Evolutionary conservation across 2,797 vertebrate genomes (phyloP).

Genomic region (Atherinosoma microstoma): DNA sequence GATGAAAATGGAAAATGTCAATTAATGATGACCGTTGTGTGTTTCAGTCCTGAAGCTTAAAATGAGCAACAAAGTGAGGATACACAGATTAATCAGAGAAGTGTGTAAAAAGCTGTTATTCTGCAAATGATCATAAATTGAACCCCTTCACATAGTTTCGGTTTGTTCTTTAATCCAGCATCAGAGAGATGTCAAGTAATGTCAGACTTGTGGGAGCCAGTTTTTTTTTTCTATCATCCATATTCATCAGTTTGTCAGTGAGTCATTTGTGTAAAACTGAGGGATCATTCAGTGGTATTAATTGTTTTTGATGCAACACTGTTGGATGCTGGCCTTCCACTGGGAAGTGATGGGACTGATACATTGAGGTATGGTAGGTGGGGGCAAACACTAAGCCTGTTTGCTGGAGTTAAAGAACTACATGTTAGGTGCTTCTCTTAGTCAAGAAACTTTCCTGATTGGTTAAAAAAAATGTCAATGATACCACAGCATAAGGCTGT

Average conservation of each 20-base stretch:
- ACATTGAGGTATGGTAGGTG: not conserved
- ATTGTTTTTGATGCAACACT: constrained; percentile 6
- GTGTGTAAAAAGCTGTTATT: constrained; percentile 1
- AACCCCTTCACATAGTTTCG: not conserved
- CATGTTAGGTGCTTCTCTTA: not conserved
- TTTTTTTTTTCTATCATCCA: not conserved
- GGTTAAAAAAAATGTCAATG: not conserved
- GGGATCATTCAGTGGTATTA: constrained; percentile 6
- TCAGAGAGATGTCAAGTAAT: not conserved
- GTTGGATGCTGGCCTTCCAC: constrained; percentile 7
- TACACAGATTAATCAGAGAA: not conserved
- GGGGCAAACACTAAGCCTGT: not conserved
- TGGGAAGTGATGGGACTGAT: not conserved
- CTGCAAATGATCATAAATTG: not conserved
- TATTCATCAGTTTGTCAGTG: constrained; percentile 4
- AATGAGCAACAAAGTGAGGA: not conserved
- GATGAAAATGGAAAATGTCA: constrained; percentile 5
- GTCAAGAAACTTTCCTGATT: not conserved
- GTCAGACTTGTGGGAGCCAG: not conserved
- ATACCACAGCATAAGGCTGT: not conserved
- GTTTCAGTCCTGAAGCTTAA: not conserved
- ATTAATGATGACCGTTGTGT: not conserved
- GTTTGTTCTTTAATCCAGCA: not conserved
- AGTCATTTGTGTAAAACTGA: constrained; percentile 7
- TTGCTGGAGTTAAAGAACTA: not conserved